Base-by-base conservation (phyloP, 2,888 invertebrate species). In the Stegophylla sp. region DNA sequence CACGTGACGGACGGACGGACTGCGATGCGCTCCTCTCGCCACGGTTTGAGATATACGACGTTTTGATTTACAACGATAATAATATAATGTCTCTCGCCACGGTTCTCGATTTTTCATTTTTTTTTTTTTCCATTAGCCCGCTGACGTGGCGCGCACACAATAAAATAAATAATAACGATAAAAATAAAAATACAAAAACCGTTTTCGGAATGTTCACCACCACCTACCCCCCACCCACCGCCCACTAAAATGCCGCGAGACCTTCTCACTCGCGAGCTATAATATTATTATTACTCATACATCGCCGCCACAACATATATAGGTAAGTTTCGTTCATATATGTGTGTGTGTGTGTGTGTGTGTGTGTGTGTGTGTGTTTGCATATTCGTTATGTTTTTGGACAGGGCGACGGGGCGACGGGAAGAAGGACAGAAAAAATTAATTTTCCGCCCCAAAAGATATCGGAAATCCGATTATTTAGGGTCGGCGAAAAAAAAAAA, bases 391-490 rank as follows among this genome's bases (percentile, higher is more conserved):
- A 26, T 20, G 64, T 67, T 76, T 64, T 23, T 48, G 15, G 28
- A 61, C n/a, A n/a, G n/a, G 15, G 61, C 15, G 61, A 23, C 51
- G 71, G 34, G 4, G 41, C 13, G n/a, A 15, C 20, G 34, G 34
- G 26, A 26, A 2, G 23, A 51, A 20, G 10, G 13, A 20, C 51
- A 26, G 34, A 43, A 56, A 43, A 79, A 71, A 79, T 69, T 69
- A 69, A 79, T 79, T 79, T 79, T 79, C 61, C 79, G 79, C 69
- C 69, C 79, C 61, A 26, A 61, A 48, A 69, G 71, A 71, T 61
- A 71, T 63, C 71, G 71, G 79, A 79, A 79, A 79, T 79, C 79
- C 71, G 79, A 79, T 79, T 71, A 71, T 71, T 69, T 59, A 17
- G 59, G 74, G 69, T 48, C 4, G 45, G 53, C 51, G 79, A 74